Evolutionary conservation across 2,888 invertebrate species (phyloP), one percentile per base, ranked within the genome.

Genomic region (Orchestes rusci): DNA sequence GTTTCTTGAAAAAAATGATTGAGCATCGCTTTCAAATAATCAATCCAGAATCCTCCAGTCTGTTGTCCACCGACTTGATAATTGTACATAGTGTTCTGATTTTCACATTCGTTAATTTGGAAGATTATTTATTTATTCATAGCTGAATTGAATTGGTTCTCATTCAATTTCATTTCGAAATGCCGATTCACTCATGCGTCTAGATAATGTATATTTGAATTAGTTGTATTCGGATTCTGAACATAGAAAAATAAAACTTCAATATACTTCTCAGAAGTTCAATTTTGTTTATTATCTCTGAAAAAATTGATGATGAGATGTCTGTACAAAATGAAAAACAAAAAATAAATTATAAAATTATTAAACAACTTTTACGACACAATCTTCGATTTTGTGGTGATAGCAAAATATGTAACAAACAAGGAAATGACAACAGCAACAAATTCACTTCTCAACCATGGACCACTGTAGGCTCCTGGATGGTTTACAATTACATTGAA

Each of bases 391-490:
- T 86, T 89, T 57, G 87, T 82, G 43, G 83, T 80, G 58, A 91
- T 81, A 1, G 95, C 95, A 45, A 87, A 77, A 68, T 93, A 94
- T 33, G 88, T 89, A 7, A 94, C 80, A 12, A 85, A 66, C 49
- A 84, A 74, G 2, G 90, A 84, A 1, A 87, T 68, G 10, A 80
- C 71, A 3, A 87, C 84, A 5, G 94, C 95, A 37, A 95, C 72
- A 28, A 92, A 79, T 72, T 95, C 94, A 1, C 92, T 91, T 68
- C 92, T 92, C 40, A 95, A 77, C 84, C 88, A 87, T 2, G 92
- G 92, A 1, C 95, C 95, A 50, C 80, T 84, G 73, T 90, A 94
- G 37, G 92, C 84, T 62, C 85, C 82, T 40, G 82, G 77, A 59
- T 88, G 84, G 55, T 80, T 76, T 5, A 90, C 69, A 34, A 77